These are phyloP conservation scores for Dynastes tityus DNA, from an alignment of 2,888 invertebrate species.

Conservation along the genomic window DNA sequence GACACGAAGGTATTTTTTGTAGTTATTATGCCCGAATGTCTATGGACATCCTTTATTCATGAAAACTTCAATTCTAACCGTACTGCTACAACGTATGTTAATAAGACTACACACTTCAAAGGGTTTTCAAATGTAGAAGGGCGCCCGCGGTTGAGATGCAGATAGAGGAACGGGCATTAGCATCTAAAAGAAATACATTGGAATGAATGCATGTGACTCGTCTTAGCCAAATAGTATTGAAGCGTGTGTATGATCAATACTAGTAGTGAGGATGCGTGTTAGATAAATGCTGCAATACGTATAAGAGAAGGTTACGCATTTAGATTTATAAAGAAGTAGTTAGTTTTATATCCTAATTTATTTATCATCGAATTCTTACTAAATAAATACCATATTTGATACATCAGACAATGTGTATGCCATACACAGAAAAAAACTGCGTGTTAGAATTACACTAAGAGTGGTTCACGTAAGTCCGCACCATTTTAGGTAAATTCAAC, in stretches of 20 bases:
- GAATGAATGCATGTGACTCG: slow-evolving; percentile 24
- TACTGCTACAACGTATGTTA: slow-evolving; percentile 51
- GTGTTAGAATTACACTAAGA: too few species aligned
- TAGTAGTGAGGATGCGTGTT: neutral
- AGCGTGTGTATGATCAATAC: slow-evolving; percentile 7
- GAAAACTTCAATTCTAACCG: slow-evolving; percentile 48
- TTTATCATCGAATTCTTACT: too few species aligned
- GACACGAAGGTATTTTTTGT: slow-evolving; percentile 30
- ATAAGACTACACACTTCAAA: slow-evolving; percentile 51
- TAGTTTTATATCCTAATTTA: too few species aligned
- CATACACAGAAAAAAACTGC: too few species aligned
- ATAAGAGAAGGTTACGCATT: too few species aligned
- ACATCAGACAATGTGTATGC: too few species aligned
- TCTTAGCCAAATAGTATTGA: slow-evolving; percentile 34
- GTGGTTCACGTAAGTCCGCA: too few species aligned
- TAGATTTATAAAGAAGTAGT: too few species aligned
- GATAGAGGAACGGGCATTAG: slow-evolving; percentile 47
- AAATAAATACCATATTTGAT: too few species aligned
- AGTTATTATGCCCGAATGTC: slow-evolving; percentile 21
- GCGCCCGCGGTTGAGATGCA: slow-evolving; percentile 45
- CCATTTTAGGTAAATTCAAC: too few species aligned
- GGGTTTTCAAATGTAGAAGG: slow-evolving; percentile 38
- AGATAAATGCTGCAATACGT: too few species aligned
- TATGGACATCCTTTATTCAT: slow-evolving; percentile 43
- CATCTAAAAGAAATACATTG: slow-evolving; percentile 52